These are phyloP conservation scores for Brenthis hecate DNA, from an alignment of 2,888 invertebrate species.

Conservation along the genomic window DNA sequence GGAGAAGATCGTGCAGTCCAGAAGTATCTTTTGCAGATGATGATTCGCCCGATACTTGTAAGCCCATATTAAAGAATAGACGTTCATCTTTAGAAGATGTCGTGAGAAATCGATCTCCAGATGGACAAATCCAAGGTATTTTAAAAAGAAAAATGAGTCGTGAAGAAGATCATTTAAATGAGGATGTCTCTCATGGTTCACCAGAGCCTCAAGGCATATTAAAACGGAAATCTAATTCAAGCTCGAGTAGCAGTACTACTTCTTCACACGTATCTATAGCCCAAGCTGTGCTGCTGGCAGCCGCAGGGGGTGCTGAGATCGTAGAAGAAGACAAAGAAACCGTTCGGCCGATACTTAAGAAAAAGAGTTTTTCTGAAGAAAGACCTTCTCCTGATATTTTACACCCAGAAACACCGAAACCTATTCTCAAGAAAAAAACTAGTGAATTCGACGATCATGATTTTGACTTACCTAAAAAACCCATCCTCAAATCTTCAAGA, in stretches of 20 bases:
- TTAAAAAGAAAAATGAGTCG: constrained; percentile 86
- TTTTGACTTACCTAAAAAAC: constrained; percentile 87
- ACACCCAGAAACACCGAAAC: constrained; percentile 82
- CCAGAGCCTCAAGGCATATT: constrained; percentile 90
- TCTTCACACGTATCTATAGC: constrained; percentile 86
- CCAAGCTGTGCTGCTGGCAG: constrained; percentile 85
- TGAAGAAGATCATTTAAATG: constrained; percentile 84
- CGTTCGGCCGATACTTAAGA: constrained; percentile 91
- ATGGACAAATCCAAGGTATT: constrained; percentile 85
- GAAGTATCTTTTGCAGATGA: constrained; percentile 84
- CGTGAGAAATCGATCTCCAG: constrained; percentile 84
- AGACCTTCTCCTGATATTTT: constrained; percentile 78
- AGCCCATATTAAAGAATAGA: constrained; percentile 86
- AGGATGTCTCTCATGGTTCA: constrained; percentile 83
- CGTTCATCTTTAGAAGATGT: constrained; percentile 88
- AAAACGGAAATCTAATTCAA: constrained; percentile 89
- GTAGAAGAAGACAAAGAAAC: constrained; percentile 82
- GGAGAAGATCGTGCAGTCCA: constrained; percentile 86
- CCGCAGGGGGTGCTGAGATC: constrained; percentile 83
- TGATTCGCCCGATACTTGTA: constrained; percentile 80
- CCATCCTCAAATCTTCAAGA: constrained; percentile 89
- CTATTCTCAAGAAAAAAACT: constrained; percentile 94
- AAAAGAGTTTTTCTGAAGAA: constrained; percentile 89
- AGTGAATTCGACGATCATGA: constrained; percentile 89
- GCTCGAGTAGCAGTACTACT: constrained; percentile 84